These are phyloP conservation scores for Elephantulus edwardii DNA, from an alignment of 2,113 vertebrate genomes.

Conservation along the genomic window DNA sequence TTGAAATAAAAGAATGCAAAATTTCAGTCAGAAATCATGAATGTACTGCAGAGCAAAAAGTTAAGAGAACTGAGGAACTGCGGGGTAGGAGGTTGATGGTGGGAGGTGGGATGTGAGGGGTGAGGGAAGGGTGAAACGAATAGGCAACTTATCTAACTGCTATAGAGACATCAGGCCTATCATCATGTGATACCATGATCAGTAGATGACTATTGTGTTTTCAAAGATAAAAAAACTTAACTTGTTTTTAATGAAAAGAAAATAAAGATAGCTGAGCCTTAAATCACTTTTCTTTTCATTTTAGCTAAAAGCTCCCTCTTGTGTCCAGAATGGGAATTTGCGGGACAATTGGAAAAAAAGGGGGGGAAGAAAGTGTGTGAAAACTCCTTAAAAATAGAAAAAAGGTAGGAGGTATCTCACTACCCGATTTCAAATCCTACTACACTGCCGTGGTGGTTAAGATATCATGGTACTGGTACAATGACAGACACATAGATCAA, in stretches of 20 bases:
- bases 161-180: neutral
- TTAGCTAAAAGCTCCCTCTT: constrained; percentile 76
- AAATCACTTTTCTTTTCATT: constrained; percentile 58
- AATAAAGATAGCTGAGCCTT: constrained; percentile 3
- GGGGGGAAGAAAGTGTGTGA: too few relatives aligned
- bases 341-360: neutral
- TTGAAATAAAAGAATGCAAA: neutral
- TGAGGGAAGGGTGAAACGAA: too few relatives aligned
- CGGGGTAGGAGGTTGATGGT: neutral
- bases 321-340: constrained; percentile 63
- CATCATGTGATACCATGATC: neutral
- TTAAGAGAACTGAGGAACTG: neutral
- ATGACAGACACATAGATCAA: too few relatives aligned
- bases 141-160: neutral
- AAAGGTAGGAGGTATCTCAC: too few relatives aligned
- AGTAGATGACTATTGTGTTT: neutral
- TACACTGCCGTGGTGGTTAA: too few relatives aligned
- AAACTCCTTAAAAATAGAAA: too few relatives aligned
- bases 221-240: neutral
- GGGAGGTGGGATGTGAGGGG: too few relatives aligned
- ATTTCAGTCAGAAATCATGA: neutral
- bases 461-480: too few relatives aligned
- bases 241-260: constrained; percentile 6
- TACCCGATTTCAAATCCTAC: too few relatives aligned
- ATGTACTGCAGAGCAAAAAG: constrained; percentile 12